Percentiles rank a stretch among this genome's conserved stretches.
Evolutionary conservation across 2,888 invertebrate species (phyloP).

Genomic region (Hylaea fasciaria): DNA sequence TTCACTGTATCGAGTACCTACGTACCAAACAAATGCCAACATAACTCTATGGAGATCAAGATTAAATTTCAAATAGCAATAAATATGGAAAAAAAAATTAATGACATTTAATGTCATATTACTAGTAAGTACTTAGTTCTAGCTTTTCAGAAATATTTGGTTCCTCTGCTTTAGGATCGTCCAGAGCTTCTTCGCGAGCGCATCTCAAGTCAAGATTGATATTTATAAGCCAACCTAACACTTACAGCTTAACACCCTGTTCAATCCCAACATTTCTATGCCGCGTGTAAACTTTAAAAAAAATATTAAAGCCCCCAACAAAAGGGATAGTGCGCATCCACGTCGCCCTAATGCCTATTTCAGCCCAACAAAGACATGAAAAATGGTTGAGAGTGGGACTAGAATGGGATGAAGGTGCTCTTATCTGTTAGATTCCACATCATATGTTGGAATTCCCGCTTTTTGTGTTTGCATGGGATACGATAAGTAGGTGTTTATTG

Average conservation of each 20-base stretch:
- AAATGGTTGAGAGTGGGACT: conserved; percentile 76
- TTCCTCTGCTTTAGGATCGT: too few relatives aligned
- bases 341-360: conserved; percentile 74
- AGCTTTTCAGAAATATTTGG: too few relatives aligned
- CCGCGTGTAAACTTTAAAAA: conserved; percentile 52
- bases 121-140: too few relatives aligned
- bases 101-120: too few relatives aligned
- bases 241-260: conserved; percentile 2
- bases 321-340: conserved; percentile 62
- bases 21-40: too few relatives aligned
- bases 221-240: conserved; percentile 8
- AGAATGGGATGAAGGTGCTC: conserved; percentile 78
- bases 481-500: conserved; percentile 43
- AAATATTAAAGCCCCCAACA: conserved; percentile 58
- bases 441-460: conserved; percentile 57
- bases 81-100: too few relatives aligned
- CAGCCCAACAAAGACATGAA: conserved; percentile 79
- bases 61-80: too few relatives aligned
- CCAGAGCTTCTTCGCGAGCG: too few relatives aligned
- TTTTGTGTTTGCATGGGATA: conserved; percentile 44
- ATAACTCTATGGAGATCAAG: too few relatives aligned
- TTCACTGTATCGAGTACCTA: too few relatives aligned
- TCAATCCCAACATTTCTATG: conserved; percentile 28
- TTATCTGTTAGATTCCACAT: conserved; percentile 75
- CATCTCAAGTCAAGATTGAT: too few relatives aligned